Percentiles rank a stretch among this genome's conserved stretches.
Conservation (phyloP, 2,888 invertebrate species). For the Thereva unica region DNA sequence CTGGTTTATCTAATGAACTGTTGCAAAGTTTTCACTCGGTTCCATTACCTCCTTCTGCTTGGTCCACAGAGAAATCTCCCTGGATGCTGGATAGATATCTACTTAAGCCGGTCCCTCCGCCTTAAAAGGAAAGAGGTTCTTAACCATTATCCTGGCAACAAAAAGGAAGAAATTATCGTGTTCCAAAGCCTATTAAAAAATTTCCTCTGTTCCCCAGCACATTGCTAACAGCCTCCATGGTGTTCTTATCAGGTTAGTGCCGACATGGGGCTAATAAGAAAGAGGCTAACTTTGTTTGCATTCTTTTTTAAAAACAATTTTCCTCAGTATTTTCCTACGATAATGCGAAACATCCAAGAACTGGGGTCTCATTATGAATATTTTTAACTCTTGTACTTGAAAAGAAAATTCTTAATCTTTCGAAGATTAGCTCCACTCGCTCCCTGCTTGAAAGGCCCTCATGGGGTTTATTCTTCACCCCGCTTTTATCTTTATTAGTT, state of each 20-base stretch:
- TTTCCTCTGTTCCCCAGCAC: slow-evolving; percentile 32
- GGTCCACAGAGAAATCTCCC: too few relatives aligned
- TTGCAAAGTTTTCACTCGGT: slow-evolving; percentile 37
- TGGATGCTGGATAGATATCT: not conserved
- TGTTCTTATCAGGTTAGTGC: slow-evolving; percentile 40
- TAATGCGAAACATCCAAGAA: slow-evolving; percentile 6
- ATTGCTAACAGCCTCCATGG: slow-evolving; percentile 27
- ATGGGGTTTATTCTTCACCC: slow-evolving; percentile 7
- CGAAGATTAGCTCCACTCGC: slow-evolving; percentile 14
- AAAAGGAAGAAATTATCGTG: slow-evolving; percentile 39
- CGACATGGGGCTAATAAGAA: slow-evolving; percentile 42
- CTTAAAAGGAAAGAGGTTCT: not conserved
- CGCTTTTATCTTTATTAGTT: slow-evolving; percentile 25
- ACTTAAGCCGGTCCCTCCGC: not conserved
- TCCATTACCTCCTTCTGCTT: slow-evolving; percentile 36
- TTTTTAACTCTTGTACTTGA: slow-evolving; percentile 30
- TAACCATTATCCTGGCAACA: slow-evolving; percentile 8
- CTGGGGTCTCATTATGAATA: slow-evolving; percentile 17
- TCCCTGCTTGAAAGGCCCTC: slow-evolving; percentile 6
- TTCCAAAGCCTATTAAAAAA: slow-evolving; percentile 39
- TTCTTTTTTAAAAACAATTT: slow-evolving; percentile 14
- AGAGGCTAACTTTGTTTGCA: not conserved
- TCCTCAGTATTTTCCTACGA: slow-evolving; percentile 4
- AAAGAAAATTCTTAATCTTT: slow-evolving; percentile 27
- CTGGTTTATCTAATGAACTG: slow-evolving; percentile 26